Evolutionary conservation across 2,888 invertebrate genomes (phyloP).

Genomic region (Hartigia nigra): DNA sequence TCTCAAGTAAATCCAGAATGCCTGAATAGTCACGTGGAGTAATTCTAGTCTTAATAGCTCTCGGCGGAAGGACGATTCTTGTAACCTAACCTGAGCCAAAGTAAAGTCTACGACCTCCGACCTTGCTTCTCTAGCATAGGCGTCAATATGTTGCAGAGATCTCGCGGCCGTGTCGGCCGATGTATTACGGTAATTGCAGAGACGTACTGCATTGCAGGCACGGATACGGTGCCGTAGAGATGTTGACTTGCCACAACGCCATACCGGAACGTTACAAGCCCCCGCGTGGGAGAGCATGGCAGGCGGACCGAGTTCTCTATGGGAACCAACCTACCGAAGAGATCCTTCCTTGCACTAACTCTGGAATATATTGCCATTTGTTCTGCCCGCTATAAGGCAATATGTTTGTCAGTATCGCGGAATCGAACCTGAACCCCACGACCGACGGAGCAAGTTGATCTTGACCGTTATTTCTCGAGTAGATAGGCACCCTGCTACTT

Average conservation of each 20-base stretch:
- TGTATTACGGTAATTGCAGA: conserved; percentile 58
- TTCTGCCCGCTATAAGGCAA: conserved; percentile 56
- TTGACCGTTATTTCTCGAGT: conserved; percentile 24
- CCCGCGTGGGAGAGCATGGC: conserved; percentile 59
- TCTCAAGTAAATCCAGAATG: conserved; percentile 1
- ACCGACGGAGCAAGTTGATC: conserved; percentile 20
- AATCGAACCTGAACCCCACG: conserved; percentile 51
- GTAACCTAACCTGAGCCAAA: conserved; percentile 14
- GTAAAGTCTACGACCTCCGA: conserved; percentile 22
- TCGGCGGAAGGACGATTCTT: conserved; percentile 18
- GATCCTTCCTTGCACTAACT: conserved; percentile 38
- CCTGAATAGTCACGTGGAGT: conserved; percentile 11
- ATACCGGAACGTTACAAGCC: conserved; percentile 46
- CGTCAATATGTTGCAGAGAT: conserved; percentile 26
- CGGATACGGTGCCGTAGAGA: conserved; percentile 25
- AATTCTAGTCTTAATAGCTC: conserved; percentile 25
- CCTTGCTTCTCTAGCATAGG: conserved; percentile 18
- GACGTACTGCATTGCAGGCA: conserved; percentile 26
- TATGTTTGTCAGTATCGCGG: conserved; percentile 62
- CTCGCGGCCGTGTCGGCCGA: conserved; percentile 49
- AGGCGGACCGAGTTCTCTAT: conserved; percentile 31
- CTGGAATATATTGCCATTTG: conserved; percentile 62
- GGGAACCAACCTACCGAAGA: conserved; percentile 37
- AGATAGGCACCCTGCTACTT: conserved; percentile 12
- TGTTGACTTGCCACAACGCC: conserved; percentile 44